Evolutionary conservation across 92 coral and sea anemone genomes (phyloP), one percentile per base, ranked within the genome.

Genomic region (Nematostella vectensis): DNA sequence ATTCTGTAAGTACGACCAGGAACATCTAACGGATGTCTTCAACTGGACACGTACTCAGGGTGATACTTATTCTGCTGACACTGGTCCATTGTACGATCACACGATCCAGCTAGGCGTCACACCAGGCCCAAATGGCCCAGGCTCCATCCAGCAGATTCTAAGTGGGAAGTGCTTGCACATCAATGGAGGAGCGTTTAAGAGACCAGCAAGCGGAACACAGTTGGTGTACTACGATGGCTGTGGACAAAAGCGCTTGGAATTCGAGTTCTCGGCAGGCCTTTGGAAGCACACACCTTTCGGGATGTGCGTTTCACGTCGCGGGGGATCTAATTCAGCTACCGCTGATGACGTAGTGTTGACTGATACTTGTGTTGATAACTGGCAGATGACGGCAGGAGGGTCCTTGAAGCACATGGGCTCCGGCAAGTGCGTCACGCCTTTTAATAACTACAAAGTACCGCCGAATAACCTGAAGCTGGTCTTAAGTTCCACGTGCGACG

Each of bases 31-130:
- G 2, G 86, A 79, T 37, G 65, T 79, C 15, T 91, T 91, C 49
- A 82, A 91, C 79, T 91, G 98, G 98, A 91, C 93, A 2, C 72
- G 91, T 1, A 62, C 79, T 43, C 96, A 91, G 57, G 98, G 96
- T 1, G 85, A 82, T 25, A 91, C 98, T 1, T 47, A 47, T 23
- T 91, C 98, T 19, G 52, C 51, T 6, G 80, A 72, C 4, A 91
- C 98, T 3, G 98, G 98, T 1, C 98, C 98, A 11, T 38, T 58
- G 0, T 24, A 61, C 22, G 98, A 91, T 54, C 98, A 91, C 62
- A 81, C 98, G 33, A 74, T 72, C 31, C 95, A 83, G 17, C 88
- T 77, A 62, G 98, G 95, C 29, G 79, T 69, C 31, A 68, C 53
- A 0, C 70, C 72, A 1, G 82, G 88, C 9, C 70, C 75, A 3